These are phyloP conservation scores for Sphaerophoria rueppellii DNA, from an alignment of 2,888 invertebrate genomes.

Conservation along the genomic window DNA sequence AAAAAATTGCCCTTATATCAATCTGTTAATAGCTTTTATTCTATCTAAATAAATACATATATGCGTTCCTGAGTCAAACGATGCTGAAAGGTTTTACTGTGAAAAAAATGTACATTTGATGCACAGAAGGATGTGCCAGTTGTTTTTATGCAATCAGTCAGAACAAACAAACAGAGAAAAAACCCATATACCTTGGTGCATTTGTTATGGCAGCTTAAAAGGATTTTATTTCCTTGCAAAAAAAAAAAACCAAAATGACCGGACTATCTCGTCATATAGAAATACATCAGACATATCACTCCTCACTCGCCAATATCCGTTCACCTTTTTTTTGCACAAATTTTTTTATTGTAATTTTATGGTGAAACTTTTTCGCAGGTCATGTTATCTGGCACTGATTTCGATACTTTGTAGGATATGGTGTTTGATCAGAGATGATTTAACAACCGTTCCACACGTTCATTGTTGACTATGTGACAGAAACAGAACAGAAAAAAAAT, in stretches of 20 bases:
- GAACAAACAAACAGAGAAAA: background rate
- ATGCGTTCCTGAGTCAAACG: constrained; percentile 28
- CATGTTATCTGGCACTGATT: constrained; percentile 57
- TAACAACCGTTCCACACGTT: background rate
- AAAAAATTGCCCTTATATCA: background rate
- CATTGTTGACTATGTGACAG: constrained; percentile 49
- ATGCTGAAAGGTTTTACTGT: constrained; percentile 33
- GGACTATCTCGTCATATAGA: background rate
- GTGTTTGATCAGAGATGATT: constrained; percentile 56
- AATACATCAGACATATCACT: constrained; percentile 32
- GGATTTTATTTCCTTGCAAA: constrained; percentile 3
- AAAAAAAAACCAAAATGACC: constrained; percentile 27
- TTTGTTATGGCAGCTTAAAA: constrained; percentile 30
- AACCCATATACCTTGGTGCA: constrained; percentile 4
- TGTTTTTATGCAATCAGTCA: constrained; percentile 8
- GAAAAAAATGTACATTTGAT: background rate
- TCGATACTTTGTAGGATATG: constrained; percentile 7
- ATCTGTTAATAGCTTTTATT: constrained; percentile 38
- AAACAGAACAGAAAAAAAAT: constrained; percentile 34
- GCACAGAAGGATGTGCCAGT: background rate
- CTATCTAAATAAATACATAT: constrained; percentile 32
- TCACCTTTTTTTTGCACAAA: constrained; percentile 28
- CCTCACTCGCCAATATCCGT: constrained; percentile 37
- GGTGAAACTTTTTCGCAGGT: constrained; percentile 40
- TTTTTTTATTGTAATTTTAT: constrained; percentile 50